Base-by-base conservation (phyloP, 2,888 invertebrate species). In the Amphipoea oculea region DNA sequence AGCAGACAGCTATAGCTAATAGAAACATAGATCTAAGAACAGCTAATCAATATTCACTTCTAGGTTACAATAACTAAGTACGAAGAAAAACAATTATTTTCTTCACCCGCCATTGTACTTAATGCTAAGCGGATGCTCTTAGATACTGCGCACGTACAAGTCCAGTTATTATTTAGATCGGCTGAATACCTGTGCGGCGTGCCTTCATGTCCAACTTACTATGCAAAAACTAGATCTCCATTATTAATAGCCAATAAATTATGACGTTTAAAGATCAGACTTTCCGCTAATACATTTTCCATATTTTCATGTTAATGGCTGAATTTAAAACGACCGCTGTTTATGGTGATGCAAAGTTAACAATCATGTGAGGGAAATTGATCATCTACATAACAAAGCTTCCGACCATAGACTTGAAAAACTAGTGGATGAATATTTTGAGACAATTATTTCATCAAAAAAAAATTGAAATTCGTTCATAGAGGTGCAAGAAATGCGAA, bases 51-150 rank as follows among this genome's bases (percentile, higher is more conserved):
- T 86, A 86, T 79, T 78, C 78, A 60, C 68, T 83, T 79, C 77
- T 79, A 79, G 12, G 77, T 86, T 79, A 86, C 85, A 73, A 83
- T 85, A 85, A 82, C 82, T 76, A 70, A 67, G 73, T 87, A 87
- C 88, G 71, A 74, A 76, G 84, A 88, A 87, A 78, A 85, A 71
- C 84, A 83, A 88, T 88, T 87, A 88, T 81, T 86, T 88, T 79
- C 88, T 88, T 79, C 76, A 60, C 73, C 76, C 42, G 29, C 76
- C 73, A 88, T 87, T 84, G 78, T 79, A 45, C 3, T 11, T 45
- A 82, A 85, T 85, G 79, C 82, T 84, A 79, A 80, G 40, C 77
- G 81, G 45, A 67, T 62, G 73, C 73, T 83, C 69, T 74, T 45
- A 78, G 67, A 79, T 77, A 66, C 82, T 42, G 54, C n/a, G 63